Evolutionary conservation across 2,113 vertebrate species (phyloP).

Genomic region (Aix galericulata): DNA sequence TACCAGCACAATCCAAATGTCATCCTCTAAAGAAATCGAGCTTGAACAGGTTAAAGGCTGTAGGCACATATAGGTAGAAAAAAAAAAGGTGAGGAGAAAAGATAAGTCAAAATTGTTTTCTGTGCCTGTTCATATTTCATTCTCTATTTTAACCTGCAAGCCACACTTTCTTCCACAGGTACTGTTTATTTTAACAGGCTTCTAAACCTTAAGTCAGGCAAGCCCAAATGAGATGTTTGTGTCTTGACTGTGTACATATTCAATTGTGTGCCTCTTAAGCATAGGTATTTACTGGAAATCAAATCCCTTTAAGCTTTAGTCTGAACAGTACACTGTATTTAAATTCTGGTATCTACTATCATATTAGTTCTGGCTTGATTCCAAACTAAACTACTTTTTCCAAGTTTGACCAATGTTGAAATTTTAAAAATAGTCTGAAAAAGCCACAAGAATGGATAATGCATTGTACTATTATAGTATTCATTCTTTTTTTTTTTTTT

Average conservation of each 20-base stretch:
- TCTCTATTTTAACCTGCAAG: not conserved
- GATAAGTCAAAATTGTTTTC: not conserved
- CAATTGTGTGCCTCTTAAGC: not conserved
- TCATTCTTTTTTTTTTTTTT: too few relatives aligned
- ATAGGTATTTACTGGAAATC: not conserved
- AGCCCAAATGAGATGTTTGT: not conserved
- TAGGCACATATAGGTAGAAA: not conserved
- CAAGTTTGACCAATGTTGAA: not conserved
- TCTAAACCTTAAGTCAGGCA: not conserved
- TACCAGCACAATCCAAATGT: slow-evolving; percentile 40
- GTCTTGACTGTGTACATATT: not conserved
- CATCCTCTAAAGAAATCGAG: slow-evolving; percentile 4
- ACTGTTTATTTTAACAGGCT: not conserved
- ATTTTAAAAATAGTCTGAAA: not conserved
- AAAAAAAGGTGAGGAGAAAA: not conserved
- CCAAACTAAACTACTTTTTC: not conserved
- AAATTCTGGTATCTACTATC: not conserved
- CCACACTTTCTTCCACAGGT: not conserved
- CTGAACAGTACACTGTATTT: not conserved
- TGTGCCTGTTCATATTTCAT: not conserved
- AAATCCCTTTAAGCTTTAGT: not conserved
- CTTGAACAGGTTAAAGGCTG: slow-evolving; percentile 28
- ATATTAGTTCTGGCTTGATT: not conserved
- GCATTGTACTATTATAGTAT: not conserved
- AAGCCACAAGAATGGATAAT: not conserved